Base-by-base conservation (phyloP, 2,888 invertebrate genomes). In the Latheticus oryzae region DNA sequence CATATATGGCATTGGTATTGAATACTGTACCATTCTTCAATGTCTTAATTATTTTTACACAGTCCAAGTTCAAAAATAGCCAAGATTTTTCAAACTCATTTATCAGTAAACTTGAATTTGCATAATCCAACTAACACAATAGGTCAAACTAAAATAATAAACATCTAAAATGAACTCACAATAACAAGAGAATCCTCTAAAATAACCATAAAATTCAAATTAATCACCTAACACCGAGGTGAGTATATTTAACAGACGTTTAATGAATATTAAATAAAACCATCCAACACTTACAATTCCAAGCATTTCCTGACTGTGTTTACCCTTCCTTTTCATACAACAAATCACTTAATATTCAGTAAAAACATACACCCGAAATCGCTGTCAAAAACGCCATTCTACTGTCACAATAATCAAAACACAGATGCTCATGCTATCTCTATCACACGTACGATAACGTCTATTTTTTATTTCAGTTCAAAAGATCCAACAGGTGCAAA, bases 331-430 rank as follows among this genome's bases (percentile, higher is more conserved):
- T 57, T 52, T 45, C 57, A 57, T 52, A 11, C 38, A 50, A 45
- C 23, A 19, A 43, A 40, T 12, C 63, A 63, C 61, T 63, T 59
- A 43, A 54, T 59, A 59, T 60, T 45, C 55, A 48, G 47, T 50
- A 58, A 61, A 63, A 64, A 64, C 51, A 62, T 60, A 56, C 64
- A 64, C 64, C 62, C 58, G 55, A 62, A 60, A 57, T 43, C 37
- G 50, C 60, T 62, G 63, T 61, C 63, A 59, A 59, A 64, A 61
- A 53, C 57, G 47, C 47, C 47, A 47, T 47, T 35, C 33, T 47
- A 33, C 47, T 33, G 33, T 21, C 47, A 42, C 9, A 26, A 16
- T 23, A 15, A 8, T 26, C 42, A 26, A 42, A 24, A 42, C 42
- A 47, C 47, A 17, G 1, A 35, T 23, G 12, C 3, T 21, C 33